Evolutionary conservation across 2,113 vertebrate species (phyloP).

Genomic region (Heteronetta atricapilla): DNA sequence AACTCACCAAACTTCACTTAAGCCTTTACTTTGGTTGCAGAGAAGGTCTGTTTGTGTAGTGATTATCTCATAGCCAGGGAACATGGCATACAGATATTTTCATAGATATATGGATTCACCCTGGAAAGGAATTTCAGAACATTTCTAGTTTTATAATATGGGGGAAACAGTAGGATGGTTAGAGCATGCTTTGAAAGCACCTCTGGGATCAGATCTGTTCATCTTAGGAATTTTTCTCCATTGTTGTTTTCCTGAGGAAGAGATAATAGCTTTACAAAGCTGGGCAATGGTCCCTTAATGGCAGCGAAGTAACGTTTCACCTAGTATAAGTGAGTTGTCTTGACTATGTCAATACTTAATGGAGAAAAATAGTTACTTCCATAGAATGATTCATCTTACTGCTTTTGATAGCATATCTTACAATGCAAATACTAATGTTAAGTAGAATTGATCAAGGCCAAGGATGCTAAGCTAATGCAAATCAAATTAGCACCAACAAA

Average conservation of each 20-base stretch:
- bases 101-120: background rate
- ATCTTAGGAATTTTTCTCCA: background rate
- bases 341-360: background rate
- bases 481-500: background rate
- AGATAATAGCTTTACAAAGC: background rate
- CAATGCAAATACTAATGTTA: background rate
- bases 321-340: background rate
- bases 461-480: constrained; percentile 1
- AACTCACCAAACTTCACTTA: background rate
- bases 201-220: background rate
- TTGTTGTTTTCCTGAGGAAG: background rate
- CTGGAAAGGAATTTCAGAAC: background rate
- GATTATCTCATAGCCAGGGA: background rate
- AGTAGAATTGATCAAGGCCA: background rate
- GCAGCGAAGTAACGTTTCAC: background rate
- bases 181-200: background rate
- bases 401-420: background rate
- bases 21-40: background rate
- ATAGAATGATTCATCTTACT: background rate
- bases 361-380: background rate
- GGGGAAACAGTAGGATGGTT: background rate
- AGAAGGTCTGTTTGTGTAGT: background rate
- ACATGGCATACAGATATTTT: background rate
- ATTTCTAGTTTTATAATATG: background rate
- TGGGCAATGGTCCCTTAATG: background rate